phyloP scores from a whole-genome alignment of 2,113 vertebrate genomes.

The Trogon surrucura region DNA sequence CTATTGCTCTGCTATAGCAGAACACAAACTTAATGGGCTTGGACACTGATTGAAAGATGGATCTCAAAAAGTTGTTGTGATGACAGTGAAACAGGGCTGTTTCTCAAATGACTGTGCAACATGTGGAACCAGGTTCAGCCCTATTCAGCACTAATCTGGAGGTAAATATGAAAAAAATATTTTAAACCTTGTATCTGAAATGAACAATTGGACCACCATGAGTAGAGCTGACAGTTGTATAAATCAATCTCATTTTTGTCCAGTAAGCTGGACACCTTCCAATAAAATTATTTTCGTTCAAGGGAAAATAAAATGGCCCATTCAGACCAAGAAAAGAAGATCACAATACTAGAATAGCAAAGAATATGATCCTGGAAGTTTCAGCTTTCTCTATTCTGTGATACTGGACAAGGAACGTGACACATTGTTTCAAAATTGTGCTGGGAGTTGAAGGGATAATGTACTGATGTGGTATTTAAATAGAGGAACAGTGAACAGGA shows the following conservation, averaged over 20 bases:
- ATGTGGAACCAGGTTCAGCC: not conserved
- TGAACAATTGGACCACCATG: not conserved
- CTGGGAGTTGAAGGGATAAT: not conserved
- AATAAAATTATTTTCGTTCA: not conserved
- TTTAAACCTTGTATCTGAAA: not conserved
- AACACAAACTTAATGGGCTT: not conserved
- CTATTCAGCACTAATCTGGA: not conserved
- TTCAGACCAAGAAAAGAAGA: not conserved
- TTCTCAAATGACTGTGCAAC: not conserved
- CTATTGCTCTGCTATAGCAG: not conserved
- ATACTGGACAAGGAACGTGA: not conserved
- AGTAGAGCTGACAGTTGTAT: not conserved
- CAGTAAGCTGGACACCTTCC: not conserved
- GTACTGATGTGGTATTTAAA: not conserved
- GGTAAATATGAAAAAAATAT: not conserved
- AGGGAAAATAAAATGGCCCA: not conserved
- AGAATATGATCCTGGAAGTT: not conserved
- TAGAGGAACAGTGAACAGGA: not conserved
- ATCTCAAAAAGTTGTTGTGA: not conserved
- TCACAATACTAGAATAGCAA: not conserved
- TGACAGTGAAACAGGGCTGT: not conserved
- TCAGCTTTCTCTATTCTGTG: not conserved
- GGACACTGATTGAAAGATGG: not conserved
- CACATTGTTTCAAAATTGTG: not conserved
- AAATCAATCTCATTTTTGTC: not conserved